These are phyloP conservation scores for Xylophagus ater DNA, from an alignment of 2,888 invertebrate genomes.

Conservation along the genomic window DNA sequence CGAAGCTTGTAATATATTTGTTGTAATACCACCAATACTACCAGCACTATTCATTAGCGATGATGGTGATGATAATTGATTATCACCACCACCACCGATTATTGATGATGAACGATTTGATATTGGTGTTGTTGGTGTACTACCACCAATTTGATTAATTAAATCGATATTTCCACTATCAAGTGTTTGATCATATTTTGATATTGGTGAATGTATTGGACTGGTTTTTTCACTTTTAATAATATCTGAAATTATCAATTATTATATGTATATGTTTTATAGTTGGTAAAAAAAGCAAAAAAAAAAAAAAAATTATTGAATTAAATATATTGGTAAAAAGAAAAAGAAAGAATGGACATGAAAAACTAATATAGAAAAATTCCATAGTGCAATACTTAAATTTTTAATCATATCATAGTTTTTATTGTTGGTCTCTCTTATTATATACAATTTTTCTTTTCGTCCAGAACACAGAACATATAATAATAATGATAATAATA, in stretches of 20 bases:
- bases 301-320: constrained; percentile 2
- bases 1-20: no score
- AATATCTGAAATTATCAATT: constrained; percentile 15
- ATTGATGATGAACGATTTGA: neutral
- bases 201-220: constrained; percentile 16
- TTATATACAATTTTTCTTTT: no score
- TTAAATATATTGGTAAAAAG: neutral
- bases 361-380: neutral
- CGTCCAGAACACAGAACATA: no score
- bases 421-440: no score
- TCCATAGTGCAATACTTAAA: no score
- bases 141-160: neutral
- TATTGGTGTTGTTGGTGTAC: constrained; percentile 8
- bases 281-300: no score
- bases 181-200: constrained; percentile 45
- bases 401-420: no score
- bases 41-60: constrained; percentile 6
- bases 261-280: no score
- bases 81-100: constrained; percentile 7
- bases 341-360: neutral
- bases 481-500: no score
- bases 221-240: constrained; percentile 18
- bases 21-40: constrained; percentile 5
- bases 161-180: constrained; percentile 24
- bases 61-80: constrained; percentile 9